These are phyloP conservation scores for Brachyptera risi DNA, from an alignment of 2,888 invertebrate species.

Conservation along the genomic window DNA sequence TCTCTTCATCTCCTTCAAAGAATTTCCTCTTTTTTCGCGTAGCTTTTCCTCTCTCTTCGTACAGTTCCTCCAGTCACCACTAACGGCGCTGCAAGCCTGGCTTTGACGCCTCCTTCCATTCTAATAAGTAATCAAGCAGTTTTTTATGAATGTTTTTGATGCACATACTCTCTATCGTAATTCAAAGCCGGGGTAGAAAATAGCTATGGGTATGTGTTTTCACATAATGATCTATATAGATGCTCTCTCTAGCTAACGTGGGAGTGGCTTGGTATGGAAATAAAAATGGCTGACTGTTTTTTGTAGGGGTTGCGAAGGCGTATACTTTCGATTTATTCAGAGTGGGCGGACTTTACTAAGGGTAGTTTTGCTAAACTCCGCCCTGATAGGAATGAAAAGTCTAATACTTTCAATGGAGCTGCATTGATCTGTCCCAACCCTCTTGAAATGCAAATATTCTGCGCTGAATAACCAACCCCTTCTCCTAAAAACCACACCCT, in stretches of 20 bases:
- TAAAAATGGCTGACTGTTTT: constrained; percentile 28
- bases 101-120: constrained; percentile 18
- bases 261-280: constrained; percentile 10
- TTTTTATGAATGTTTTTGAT: constrained; percentile 34
- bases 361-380: constrained; percentile 15
- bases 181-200: constrained; percentile 27
- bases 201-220: no score
- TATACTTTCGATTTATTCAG: constrained; percentile 20
- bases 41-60: not conserved
- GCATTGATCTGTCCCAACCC: constrained; percentile 24
- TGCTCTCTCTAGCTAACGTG: constrained; percentile 3
- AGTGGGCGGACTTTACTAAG: constrained; percentile 19
- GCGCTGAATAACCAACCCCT: not conserved
- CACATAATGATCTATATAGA: constrained; percentile 27
- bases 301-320: constrained; percentile 30
- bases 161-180: constrained; percentile 32
- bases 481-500: constrained; percentile 28
- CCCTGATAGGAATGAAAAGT: constrained; percentile 1
- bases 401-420: constrained; percentile 20
- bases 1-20: constrained; percentile 20
- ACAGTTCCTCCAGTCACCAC: not conserved
- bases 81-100: constrained; percentile 6
- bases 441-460: constrained; percentile 1
- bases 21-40: constrained; percentile 14
- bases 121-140: constrained; percentile 33